A percentile compares a stretch with the other conserved stretches of the same genome.
phyloP scores from a whole-genome alignment of 1,140 invertebrate species.

The Zaprionus kolodkinae region DNA sequence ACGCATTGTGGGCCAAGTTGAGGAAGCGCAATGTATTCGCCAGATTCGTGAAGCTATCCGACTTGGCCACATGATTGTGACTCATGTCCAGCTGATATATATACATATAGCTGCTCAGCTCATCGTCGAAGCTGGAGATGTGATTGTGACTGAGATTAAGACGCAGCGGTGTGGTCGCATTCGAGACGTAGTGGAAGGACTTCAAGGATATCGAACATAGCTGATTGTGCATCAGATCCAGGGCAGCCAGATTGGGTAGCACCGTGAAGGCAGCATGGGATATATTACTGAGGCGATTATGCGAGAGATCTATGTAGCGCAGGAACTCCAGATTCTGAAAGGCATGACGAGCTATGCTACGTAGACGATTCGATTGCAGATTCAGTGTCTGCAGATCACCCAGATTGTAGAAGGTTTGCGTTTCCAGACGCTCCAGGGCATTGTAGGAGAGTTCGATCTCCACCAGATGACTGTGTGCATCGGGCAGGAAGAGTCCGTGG shows the following conservation, averaged over 20 bases:
- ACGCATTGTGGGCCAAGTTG: slow-evolving; percentile 90
- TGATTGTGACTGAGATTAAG: slow-evolving; percentile 90
- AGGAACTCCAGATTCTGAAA: slow-evolving; percentile 89
- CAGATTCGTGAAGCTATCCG: slow-evolving; percentile 88
- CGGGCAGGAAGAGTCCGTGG: slow-evolving; percentile 87
- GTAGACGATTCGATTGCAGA: slow-evolving; percentile 89
- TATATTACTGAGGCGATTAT: slow-evolving; percentile 88
- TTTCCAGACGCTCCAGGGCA: slow-evolving; percentile 86
- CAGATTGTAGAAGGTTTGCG: slow-evolving; percentile 88
- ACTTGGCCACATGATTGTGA: slow-evolving; percentile 87
- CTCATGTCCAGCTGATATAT: slow-evolving; percentile 90
- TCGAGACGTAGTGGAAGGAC: slow-evolving; percentile 88
- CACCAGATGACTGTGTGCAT: slow-evolving; percentile 89
- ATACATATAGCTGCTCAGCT: slow-evolving; percentile 85
- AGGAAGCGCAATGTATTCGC: slow-evolving; percentile 88
- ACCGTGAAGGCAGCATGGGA: slow-evolving; percentile 88
- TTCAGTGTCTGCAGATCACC: slow-evolving; percentile 88
- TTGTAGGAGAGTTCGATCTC: slow-evolving; percentile 92
- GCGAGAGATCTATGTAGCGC: slow-evolving; percentile 88
- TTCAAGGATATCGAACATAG: slow-evolving; percentile 88
- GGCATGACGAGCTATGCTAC: slow-evolving; percentile 85
- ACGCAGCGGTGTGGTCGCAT: slow-evolving; percentile 86
- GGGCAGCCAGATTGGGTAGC: slow-evolving; percentile 88
- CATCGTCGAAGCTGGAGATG: slow-evolving; percentile 87
- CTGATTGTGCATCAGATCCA: slow-evolving; percentile 90